A percentile compares a stretch with the other conserved stretches of the same genome.
These are phyloP conservation scores for Thryonomys swinderianus DNA, from an alignment of 2,113 vertebrate genomes.

Conservation along the genomic window DNA sequence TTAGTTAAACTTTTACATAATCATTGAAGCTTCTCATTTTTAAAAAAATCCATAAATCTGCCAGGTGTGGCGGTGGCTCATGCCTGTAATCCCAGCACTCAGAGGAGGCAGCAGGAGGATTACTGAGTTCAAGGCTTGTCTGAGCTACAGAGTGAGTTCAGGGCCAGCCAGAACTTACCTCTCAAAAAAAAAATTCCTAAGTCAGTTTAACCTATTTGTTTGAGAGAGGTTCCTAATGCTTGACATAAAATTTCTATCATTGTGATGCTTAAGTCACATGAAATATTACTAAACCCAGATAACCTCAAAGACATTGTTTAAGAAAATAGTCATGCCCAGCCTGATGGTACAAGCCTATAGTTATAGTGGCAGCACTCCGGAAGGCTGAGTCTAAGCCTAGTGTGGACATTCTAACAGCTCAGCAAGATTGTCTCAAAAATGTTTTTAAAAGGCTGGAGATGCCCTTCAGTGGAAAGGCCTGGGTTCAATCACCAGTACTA, in stretches of 20 bases:
- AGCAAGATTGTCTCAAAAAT: neutral
- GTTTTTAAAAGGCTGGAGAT: neutral
- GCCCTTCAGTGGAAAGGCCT: neutral
- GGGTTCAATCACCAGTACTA: neutral
- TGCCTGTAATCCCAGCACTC: too few species aligned
- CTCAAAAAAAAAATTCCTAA: neutral
- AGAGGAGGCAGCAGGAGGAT: too few species aligned
- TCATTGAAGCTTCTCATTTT: slow-evolving; percentile 4
- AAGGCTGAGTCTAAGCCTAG: neutral
- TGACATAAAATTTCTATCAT: neutral
- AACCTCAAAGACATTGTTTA: slow-evolving; percentile 42
- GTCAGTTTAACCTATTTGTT: neutral
- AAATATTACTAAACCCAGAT: slow-evolving; percentile 57
- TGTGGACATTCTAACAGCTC: neutral
- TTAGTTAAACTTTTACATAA: slow-evolving; percentile 12
- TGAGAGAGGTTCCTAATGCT: neutral
- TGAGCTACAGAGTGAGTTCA: too few species aligned
- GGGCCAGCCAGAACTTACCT: too few species aligned
- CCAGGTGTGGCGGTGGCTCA: too few species aligned
- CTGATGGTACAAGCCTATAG: neutral
- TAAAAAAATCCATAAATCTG: too few species aligned
- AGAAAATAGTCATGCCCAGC: neutral
- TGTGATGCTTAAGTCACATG: neutral
- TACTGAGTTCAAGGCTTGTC: too few species aligned
- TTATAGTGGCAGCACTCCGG: neutral